Evolutionary conservation across 2,888 invertebrate genomes (phyloP), one percentile per base, ranked within the genome.

Genomic region (Myathropa florea): DNA sequence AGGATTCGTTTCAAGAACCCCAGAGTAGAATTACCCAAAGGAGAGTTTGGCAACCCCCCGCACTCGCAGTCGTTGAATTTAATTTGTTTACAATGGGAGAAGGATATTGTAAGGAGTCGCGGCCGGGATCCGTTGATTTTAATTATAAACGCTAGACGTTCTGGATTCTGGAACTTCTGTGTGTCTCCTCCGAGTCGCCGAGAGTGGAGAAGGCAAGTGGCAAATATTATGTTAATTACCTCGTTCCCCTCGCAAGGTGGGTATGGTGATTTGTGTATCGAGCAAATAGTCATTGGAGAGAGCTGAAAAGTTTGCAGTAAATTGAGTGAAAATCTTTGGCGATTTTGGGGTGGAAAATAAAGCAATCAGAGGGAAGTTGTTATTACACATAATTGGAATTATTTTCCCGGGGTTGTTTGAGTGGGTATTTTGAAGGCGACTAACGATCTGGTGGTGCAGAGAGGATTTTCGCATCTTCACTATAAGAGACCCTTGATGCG

Each of bases 161-260:
- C 26, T 36, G 39, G 39, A 39, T 65, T 39, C 63, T 21, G 53
- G 63, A 57, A 53, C 3, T 53, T 53, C 33, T 1, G 30, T 10
- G 10, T 46, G 46, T 46, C 46, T 18, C 46, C 46, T 46, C n/a
- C n/a, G n/a, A n/a, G 30, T 63, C 12, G 21, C 1, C 4, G 18
- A 7, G 67, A 14, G 10, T 1, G 26, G 53, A 28, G 24, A 14
- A 4, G 46, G 18, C 24, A 53, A 26, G 65, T 76, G 57, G 60
- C 30, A 53, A 68, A 53, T 76, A 60, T 68, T 33, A 68, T 76
- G 59, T 68, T 76, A 76, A 76, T 76, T 76, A 60, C 60, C 18
- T 59, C 57, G 65, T 67, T 39, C 21, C 59, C 39, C 4, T n/a
- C 46, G 46, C 60, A 67, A 46, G 67, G 10, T 26, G 4, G 28